Base-by-base conservation (phyloP, 2,888 invertebrate species). In the Leptinotarsa peninsularis region DNA sequence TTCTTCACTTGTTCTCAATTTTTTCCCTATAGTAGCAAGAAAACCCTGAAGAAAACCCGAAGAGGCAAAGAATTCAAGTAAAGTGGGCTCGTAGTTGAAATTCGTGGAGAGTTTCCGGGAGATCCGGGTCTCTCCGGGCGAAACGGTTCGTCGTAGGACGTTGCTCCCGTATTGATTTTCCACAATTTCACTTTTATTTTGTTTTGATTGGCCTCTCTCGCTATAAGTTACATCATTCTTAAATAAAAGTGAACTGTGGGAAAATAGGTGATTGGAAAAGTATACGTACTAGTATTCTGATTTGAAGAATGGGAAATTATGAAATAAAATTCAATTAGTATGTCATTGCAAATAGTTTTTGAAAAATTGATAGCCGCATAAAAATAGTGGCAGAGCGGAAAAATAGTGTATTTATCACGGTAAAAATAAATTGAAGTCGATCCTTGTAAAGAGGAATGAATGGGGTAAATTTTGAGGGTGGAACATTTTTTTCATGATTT, bases 181-280 rank as follows among this genome's bases (percentile, higher is more conserved):
- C 84, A 84, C 84, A 88, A 85, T 88, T 88, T 88, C 88, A 88
- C 88, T 88, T 88, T 88, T 88, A 87, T 88, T 88, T 88, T 86
- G 87, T 88, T 87, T 88, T 87, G 86, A 87, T 85, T 75, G 80
- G 80, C 81, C 78, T 80, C 76, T 78, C 76, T 74, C 72, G 71
- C 56, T 43, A 69, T 58, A 69, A 75, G 68, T 75, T 75, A 72
- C 72, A 69, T 27, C 68, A 63, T 72, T 69, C 50, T 69, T 56
- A 66, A 49, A 56, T 68, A 69, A 72, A 54, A 27, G 69, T 43
- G 49, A 75, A 27, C 43, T 58, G 43, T 49, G 17, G 56, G 67
- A 66, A 66, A 68, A 66, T 63, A 75, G 75, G 72, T 75, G 49
- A 69, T 43, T 75, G 75, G 68, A 71, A 75, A 52, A 60, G 58